Percentiles rank a stretch among this genome's conserved stretches.
These are phyloP conservation scores for Rhabdomys dilectus DNA, from an alignment of 2,113 vertebrate genomes.

Conservation along the genomic window DNA sequence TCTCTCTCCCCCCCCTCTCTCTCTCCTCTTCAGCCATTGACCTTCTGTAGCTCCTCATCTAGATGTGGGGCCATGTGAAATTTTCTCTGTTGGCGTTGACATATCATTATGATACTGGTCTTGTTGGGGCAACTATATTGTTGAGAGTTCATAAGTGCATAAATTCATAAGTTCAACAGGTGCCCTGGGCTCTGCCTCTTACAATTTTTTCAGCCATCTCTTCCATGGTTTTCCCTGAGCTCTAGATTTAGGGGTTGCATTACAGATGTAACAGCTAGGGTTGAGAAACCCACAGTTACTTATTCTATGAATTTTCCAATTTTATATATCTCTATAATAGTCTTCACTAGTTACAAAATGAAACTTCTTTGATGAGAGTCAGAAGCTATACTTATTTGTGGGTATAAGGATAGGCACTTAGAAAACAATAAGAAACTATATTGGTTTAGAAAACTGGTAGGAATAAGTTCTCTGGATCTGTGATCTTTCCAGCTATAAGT, in stretches of 20 bases:
- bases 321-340: neutral
- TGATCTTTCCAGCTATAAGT: neutral
- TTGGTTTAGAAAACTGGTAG: neutral
- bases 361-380: neutral
- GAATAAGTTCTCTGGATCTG: neutral
- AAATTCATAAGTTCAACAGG: too few relatives aligned
- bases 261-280: neutral
- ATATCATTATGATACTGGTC: neutral
- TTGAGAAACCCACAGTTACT: neutral
- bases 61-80: neutral
- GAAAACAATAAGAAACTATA: neutral
- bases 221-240: neutral
- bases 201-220: neutral
- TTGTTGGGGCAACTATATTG: neutral
- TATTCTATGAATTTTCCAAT: neutral
- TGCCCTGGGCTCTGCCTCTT: neutral
- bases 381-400: neutral
- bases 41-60: neutral
- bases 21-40: neutral
- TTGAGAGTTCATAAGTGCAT: neutral
- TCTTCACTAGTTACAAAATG: neutral
- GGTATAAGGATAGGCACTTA: neutral
- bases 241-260: neutral
- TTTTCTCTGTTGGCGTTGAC: neutral
- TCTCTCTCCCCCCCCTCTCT: neutral